Evolutionary conservation across 2,888 invertebrate genomes (phyloP), one percentile per base, ranked within the genome.

Genomic region (Altica lythri): DNA sequence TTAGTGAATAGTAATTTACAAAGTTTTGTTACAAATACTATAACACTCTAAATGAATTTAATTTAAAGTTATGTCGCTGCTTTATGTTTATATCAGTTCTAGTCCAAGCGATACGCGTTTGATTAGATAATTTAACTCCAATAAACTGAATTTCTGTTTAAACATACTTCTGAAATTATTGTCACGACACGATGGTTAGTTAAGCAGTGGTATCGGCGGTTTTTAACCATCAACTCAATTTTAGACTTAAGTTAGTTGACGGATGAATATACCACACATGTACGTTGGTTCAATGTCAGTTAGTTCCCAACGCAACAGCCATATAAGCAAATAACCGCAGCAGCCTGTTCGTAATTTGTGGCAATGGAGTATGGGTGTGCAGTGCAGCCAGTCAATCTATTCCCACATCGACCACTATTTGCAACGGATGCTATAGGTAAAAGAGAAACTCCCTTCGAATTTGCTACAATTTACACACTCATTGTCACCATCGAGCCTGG

Each of bases 321-420:
- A 30, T 30, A 30, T 30, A 30, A 30, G 30, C 30, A 30, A 30
- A 30, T 12, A 30, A 30, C 30, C 30, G 30, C 30, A 8, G 2
- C 6, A n/a, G 30, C 12, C 4, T 9, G 9, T 30, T 30, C 30
- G 30, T 12, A 30, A 30, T 30, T 30, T 30, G 30, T 30, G 30
- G 30, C 30, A 30, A 3, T 30, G 30, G 30, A 30, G 13, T 30
- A 30, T 12, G 8, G 30, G 30, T 2, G 12, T 12, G 13, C 3
- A 30, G 10, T 30, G 27, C 27, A 30, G 10, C 12, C 30, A 12
- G 12, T 30, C 30, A 4, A 2, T 30, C 30, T 13, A 30, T 30
- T 30, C 30, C 30, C 30, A 30, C 12, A 30, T 12, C 12, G 30
- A 30, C 30, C 30, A 30, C 30, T 30, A 12, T 30, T 30, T 13